Evolutionary conservation across 2,888 invertebrate species (phyloP), one percentile per base, ranked within the genome.

Genomic region (Diloba caeruleocephala): DNA sequence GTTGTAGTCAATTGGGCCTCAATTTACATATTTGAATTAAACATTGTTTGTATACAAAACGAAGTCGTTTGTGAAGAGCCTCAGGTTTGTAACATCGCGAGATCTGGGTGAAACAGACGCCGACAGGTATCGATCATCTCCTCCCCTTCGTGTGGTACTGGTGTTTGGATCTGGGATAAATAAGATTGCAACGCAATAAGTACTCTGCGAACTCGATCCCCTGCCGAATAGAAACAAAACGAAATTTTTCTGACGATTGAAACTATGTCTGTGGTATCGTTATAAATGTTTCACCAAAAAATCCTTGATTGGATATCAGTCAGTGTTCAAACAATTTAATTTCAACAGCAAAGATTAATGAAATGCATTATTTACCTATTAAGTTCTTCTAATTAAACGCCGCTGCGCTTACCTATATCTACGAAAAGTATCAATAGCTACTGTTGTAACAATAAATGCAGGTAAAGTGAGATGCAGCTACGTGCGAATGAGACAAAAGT

Each of bases 401-500:
- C n/a, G n/a, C n/a, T n/a, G n/a, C n/a, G n/a, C n/a, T 4, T 23
- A 32, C 2, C 2, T 4, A 32, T 14, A 37, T 3, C 21, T 32
- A 15, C 8, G n/a, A 6, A 10, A 53, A 61, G 48, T 62, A 48
- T 48, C 46, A 44, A 51, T 45, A 46, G 15, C 26, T 26, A 19
- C 50, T 7, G 17, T 48, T 54, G 31, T 17, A 23, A 45, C 15
- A 38, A 54, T 26, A 55, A 55, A 2, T 49, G 53, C 36, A 50
- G 39, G 57, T 43, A 32, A 52, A 62, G 52, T 32, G 55, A 66
- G 62, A 68, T 39, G 61, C 31, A 45, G 33, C 13, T 13, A 29
- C 23, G 80, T 69, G 71, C 34, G 71, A 81, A 70, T 15, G 73
- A 53, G 80, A 75, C 49, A 43, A 45, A 32, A 53, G 31, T 42